Evolutionary conservation across 2,888 invertebrate species (phyloP).

Genomic region (Cosmia pyralina): DNA sequence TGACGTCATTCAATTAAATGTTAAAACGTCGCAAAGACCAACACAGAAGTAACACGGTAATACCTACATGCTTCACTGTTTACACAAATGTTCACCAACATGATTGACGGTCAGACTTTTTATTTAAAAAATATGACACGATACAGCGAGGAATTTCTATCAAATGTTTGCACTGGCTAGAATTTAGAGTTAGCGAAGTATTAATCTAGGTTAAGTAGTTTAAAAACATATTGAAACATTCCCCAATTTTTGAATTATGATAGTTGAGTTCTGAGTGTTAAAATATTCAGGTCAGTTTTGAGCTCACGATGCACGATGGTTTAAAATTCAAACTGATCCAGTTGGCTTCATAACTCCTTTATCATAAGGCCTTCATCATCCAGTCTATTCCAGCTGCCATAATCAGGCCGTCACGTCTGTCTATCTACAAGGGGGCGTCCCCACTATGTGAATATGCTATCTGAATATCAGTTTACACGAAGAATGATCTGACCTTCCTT

Average conservation of each 20-base stretch:
- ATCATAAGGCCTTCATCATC: not conserved
- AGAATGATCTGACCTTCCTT: not conserved
- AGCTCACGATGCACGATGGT: not conserved
- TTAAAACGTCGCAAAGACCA: constrained; percentile 14
- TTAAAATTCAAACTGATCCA: not conserved
- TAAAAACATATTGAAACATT: constrained; percentile 3
- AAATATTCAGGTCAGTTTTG: constrained; percentile 28
- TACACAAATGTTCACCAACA: constrained; percentile 48
- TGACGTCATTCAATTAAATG: constrained; percentile 35
- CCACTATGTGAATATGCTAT: not conserved
- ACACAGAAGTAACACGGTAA: constrained; percentile 16
- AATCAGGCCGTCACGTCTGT: not conserved
- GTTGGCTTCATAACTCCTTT: not conserved
- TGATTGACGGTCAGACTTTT: constrained; percentile 34
- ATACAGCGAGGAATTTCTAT: constrained; percentile 39
- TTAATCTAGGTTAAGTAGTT: constrained; percentile 38
- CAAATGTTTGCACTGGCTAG: constrained; percentile 23
- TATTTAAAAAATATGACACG: constrained; percentile 44
- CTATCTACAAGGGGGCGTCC: too few relatives aligned
- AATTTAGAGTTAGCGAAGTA: constrained; percentile 21
- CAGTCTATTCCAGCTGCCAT: not conserved
- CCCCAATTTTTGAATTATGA: constrained; percentile 19
- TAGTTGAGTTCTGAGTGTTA: not conserved
- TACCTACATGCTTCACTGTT: constrained; percentile 30
- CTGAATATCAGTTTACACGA: constrained; percentile 1